A percentile compares a stretch with the other conserved stretches of the same genome.
Conservation (phyloP, 2,113 vertebrate genomes). For the Phylloscopus whistleri region DNA sequence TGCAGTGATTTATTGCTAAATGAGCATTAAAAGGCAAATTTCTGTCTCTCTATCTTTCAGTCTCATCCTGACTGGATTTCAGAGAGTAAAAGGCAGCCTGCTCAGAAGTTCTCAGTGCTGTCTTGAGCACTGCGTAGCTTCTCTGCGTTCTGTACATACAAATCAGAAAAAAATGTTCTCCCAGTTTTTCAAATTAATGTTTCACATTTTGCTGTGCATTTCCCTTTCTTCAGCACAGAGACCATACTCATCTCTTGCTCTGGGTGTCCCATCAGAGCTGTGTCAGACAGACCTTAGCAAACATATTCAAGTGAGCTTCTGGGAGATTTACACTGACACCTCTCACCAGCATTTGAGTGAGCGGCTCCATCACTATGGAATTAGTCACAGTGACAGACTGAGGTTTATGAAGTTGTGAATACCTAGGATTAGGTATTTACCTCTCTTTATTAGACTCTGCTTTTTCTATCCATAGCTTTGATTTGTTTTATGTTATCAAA, state of each 20-base stretch:
- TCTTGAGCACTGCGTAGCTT: neutral
- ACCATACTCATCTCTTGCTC: neutral
- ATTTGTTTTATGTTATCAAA: neutral
- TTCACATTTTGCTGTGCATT: neutral
- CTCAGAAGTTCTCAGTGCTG: neutral
- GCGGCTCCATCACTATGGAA: neutral
- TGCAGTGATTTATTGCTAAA: neutral
- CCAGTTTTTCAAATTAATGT: neutral
- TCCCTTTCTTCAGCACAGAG: neutral
- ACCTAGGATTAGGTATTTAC: neutral
- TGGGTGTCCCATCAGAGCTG: neutral
- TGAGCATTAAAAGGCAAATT: neutral
- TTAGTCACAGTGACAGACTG: neutral
- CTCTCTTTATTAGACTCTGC: neutral
- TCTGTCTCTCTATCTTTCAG: neutral
- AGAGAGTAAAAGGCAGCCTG: neutral
- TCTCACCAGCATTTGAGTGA: neutral
- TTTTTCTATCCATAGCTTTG: neutral
- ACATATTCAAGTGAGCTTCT: neutral
- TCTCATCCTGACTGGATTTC: neutral
- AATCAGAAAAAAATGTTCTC: neutral
- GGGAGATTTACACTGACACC: neutral
- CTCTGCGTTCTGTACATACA: neutral
- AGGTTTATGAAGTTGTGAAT: neutral
- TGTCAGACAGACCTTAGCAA: neutral